Base-by-base conservation (phyloP, 2,113 vertebrate genomes). In the Athene cunicularia region DNA sequence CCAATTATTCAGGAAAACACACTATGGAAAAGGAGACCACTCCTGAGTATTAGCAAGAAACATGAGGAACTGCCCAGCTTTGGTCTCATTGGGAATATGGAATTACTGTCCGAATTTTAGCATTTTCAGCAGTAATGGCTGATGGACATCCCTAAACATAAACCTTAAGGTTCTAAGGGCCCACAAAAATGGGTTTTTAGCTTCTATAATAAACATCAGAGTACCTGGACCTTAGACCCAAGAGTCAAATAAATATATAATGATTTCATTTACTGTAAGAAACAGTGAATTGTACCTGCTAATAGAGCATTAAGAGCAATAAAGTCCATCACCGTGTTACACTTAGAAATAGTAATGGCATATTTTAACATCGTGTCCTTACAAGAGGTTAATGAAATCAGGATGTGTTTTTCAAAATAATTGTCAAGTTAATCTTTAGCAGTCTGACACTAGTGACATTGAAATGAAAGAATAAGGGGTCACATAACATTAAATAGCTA, bases 311-410 rank as follows among this genome's bases (percentile, higher is more conserved):
- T 95, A 84, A 75, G 77, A 90, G 56, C 77, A 81, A 64, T 60
- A 82, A 86, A 95, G 52, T 56, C 27, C 39, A 72, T 75, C 50
- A 59, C 37, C 16, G 47, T 0, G 1, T 39, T 49, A 84, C 33
- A 16, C 66, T 87, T 64, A 81, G 66, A 91, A 68, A 30, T 56
- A 87, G 21, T 60, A 75, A 85, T 1, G 7, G 68, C 43, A 26
- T 68, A 75, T 93, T 94, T 93, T 55, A 93, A 75, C 60, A 74
- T 27, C 22, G 37, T 52, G 84, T 89, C 76, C 80, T 93, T 86
- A 79, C 12, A 77, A 60, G 60, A 95, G 68, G 88, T 96, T 94
- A 96, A 96, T 74, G 59, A 97, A 96, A 37, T 88, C 76, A 87
- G 21, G 22, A 33, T 67, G n/a, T 84, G 39, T 52, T 84, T 92